Evolutionary conservation across 2,888 invertebrate species (phyloP).

Genomic region (Aphidoletes aphidimyza): DNA sequence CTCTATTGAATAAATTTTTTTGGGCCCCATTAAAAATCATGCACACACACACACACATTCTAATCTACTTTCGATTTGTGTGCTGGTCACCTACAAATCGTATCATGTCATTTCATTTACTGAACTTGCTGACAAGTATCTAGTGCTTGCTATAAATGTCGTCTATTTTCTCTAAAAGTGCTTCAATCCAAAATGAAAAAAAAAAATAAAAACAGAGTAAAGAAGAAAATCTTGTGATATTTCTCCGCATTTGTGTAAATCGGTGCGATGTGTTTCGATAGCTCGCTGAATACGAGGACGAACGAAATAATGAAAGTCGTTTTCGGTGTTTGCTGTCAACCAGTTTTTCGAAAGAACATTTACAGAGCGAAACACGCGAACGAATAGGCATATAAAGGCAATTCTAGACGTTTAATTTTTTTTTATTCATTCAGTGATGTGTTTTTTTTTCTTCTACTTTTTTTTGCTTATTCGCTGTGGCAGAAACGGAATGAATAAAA

Average conservation of each 20-base stretch:
- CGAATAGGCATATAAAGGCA: slow-evolving; percentile 39
- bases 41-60: too few species aligned
- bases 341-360: slow-evolving; percentile 44
- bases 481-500: background rate
- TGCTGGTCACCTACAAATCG: background rate
- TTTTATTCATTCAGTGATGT: background rate
- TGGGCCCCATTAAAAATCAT: background rate
- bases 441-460: background rate
- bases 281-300: slow-evolving; percentile 10
- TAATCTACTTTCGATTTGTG: background rate
- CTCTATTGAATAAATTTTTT: background rate
- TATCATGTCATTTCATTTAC: too few species aligned
- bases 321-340: slow-evolving; percentile 51
- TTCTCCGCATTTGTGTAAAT: slow-evolving; percentile 15
- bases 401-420: background rate
- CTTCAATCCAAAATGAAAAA: background rate
- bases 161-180: background rate
- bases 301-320: slow-evolving; percentile 40
- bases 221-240: slow-evolving; percentile 49
- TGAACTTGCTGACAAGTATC: too few species aligned
- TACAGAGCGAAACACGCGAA: slow-evolving; percentile 37
- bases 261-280: background rate
- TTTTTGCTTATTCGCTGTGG: background rate
- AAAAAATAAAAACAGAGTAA: too few species aligned
- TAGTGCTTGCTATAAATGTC: background rate